Base-by-base conservation (phyloP, 92 coral and sea anemone species). In the Paragorgia papillata region DNA sequence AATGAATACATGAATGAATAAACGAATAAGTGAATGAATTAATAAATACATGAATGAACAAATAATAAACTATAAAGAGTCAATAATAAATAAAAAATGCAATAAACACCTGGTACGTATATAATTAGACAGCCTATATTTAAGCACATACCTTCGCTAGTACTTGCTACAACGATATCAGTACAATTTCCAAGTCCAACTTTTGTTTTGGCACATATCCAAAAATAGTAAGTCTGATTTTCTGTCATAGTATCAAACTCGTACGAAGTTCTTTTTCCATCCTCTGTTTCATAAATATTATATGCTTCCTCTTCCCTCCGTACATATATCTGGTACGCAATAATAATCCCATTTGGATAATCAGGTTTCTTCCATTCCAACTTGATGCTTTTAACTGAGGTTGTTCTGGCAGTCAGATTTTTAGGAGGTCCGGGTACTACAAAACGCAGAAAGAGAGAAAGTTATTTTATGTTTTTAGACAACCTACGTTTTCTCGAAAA, bases 381-480 rank as follows among this genome's bases (percentile, higher is more conserved):
- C 24, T 96, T 96, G 76, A 93, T 90, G 25, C 82, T 69, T 30
- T 75, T 76, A 57, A 83, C 88, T 57, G 86, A 93, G 81, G 89
- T 92, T 37, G 91, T 88, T 34, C 90, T 82, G 57, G 97, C 97
- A 22, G 70, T 90, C 32, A 93, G 87, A 25, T 69, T 46, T 60
- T 63, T 84, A 26, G 97, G 97, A 80, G 97, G 85, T 33, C 97
- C 97, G 49, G 97, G 97, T 32, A 88, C 97, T 93, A 85, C 29
- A 68, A 43, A 9, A 41, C 43, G 25, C 32, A 75, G 9, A 48
- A 29, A 57, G 27, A 21, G 13, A 21, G 30, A n/a, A n/a, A n/a
- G 25, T 20, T 18, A 9, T 9, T 5, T 24, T 29, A n/a, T n/a
- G n/a, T n/a, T n/a, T n/a, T n/a, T n/a, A n/a, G n/a, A n/a, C n/a